A percentile compares a stretch with the other conserved stretches of the same genome.
phyloP scores from a whole-genome alignment of 2,888 invertebrate species.

The Amphipyra tragopoginis region DNA sequence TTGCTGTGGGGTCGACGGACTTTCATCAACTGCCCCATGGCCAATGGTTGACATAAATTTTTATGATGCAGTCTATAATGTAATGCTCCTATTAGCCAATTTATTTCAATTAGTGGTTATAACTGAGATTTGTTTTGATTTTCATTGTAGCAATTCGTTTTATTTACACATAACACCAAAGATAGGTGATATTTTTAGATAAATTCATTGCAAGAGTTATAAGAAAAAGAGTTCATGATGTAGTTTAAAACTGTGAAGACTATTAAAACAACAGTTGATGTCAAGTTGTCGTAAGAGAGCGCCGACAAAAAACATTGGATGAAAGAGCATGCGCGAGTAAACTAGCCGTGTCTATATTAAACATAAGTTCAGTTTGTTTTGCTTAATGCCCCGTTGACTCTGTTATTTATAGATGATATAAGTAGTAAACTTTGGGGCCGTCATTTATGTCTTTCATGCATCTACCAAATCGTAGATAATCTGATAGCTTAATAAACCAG shows the following conservation, averaged over 20 bases:
- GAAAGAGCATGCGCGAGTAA: constrained; percentile 57
- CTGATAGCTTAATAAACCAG: constrained; percentile 49
- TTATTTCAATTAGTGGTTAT: constrained; percentile 62
- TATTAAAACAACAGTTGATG: constrained; percentile 36
- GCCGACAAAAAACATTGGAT: constrained; percentile 44
- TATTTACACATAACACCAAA: background rate
- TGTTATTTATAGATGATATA: constrained; percentile 75
- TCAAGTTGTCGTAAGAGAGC: constrained; percentile 37
- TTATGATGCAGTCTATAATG: constrained; percentile 62
- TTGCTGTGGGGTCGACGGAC: constrained; percentile 69
- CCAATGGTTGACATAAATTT: constrained; percentile 61
- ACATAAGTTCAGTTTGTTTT: constrained; percentile 71
- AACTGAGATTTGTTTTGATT: constrained; percentile 55
- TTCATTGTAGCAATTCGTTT: constrained; percentile 21
- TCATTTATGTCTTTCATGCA: constrained; percentile 59
- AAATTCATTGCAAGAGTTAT: background rate
- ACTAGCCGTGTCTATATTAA: constrained; percentile 70
- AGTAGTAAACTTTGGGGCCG: constrained; percentile 61
- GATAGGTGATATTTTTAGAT: background rate
- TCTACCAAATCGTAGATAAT: constrained; percentile 48
- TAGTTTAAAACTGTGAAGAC: constrained; percentile 30
- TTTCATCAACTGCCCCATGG: constrained; percentile 64
- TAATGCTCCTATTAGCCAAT: constrained; percentile 67
- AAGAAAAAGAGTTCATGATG: constrained; percentile 1
- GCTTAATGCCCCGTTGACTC: constrained; percentile 74